These are phyloP conservation scores for Silurus aristotelis DNA, from an alignment of 2,797 vertebrate species.

Conservation along the genomic window DNA sequence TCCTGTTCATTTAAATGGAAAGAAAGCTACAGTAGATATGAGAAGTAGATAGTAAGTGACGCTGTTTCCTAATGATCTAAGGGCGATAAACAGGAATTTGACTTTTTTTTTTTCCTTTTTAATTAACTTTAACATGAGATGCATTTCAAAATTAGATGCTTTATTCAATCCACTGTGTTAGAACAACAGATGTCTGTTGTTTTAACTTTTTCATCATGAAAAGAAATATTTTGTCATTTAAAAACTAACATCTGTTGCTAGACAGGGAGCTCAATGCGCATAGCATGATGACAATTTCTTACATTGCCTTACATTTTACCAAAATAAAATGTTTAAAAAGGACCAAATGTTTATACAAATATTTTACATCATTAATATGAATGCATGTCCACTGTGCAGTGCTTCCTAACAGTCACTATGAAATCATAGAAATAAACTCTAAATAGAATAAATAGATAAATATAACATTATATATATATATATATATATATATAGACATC, in stretches of 20 bases:
- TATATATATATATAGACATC: no score
- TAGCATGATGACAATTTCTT: not conserved
- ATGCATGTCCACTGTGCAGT: not conserved
- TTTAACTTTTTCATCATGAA: not conserved
- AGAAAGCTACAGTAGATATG: not conserved
- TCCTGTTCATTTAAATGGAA: conserved; percentile 30
- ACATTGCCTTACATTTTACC: no score
- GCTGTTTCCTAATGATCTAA: not conserved
- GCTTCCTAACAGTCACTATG: not conserved
- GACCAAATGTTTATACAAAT: not conserved
- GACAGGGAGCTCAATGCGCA: not conserved
- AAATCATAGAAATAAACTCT: not conserved
- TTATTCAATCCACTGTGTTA: not conserved
- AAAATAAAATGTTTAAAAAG: no score
- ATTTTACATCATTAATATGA: not conserved
- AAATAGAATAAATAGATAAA: no score
- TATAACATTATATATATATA: no score
- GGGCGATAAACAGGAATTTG: not conserved
- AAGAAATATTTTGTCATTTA: not conserved
- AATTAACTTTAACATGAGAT: not conserved
- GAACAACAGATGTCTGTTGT: conserved; percentile 6
- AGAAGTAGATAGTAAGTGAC: not conserved
- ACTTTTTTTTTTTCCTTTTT: not conserved
- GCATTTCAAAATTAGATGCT: not conserved
- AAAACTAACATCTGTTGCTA: not conserved